Evolutionary conservation across 2,797 vertebrate genomes (phyloP).

Genomic region (Lindbergichthys nudifrons): DNA sequence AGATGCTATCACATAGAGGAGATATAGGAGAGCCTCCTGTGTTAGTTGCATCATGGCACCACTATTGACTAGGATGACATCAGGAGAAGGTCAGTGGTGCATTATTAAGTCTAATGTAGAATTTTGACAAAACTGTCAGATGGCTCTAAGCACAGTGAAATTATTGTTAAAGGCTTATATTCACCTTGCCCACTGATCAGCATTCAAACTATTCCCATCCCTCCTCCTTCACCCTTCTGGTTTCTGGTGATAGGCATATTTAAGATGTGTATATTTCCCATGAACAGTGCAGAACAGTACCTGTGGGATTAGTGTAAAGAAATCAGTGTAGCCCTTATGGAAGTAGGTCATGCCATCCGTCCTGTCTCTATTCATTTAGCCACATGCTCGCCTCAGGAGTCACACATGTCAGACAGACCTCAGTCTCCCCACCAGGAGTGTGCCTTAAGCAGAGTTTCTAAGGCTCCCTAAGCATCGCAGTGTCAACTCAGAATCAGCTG

Average conservation of each 20-base stretch:
- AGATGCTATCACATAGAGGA: conserved; percentile 31
- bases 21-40: conserved; percentile 31
- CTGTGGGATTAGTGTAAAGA: conserved; percentile 54
- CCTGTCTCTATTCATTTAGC: conserved; percentile 74
- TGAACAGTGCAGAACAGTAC: conserved; percentile 38
- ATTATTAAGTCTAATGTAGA: conserved; percentile 39
- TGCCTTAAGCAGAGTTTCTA: conserved; percentile 73
- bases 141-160: conserved; percentile 4
- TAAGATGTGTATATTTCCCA: conserved; percentile 29
- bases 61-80: conserved; percentile 49
- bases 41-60: conserved; percentile 26
- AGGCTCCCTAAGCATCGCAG: conserved; percentile 67
- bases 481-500: conserved; percentile 70
- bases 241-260: conserved; percentile 41
- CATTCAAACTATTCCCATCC: conserved; percentile 20
- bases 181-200: conserved; percentile 39
- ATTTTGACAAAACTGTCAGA: conserved; percentile 13
- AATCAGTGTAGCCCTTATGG: conserved; percentile 50
- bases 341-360: conserved; percentile 76
- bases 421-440: conserved; percentile 62
- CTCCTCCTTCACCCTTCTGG: conserved; percentile 10
- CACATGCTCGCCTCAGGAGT: conserved; percentile 70
- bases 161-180: conserved; percentile 17
- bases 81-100: conserved; percentile 56
- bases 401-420: conserved; percentile 72